These are phyloP conservation scores for Caiman crocodilus DNA, from an alignment of 2,797 vertebrate species.

Conservation along the genomic window DNA sequence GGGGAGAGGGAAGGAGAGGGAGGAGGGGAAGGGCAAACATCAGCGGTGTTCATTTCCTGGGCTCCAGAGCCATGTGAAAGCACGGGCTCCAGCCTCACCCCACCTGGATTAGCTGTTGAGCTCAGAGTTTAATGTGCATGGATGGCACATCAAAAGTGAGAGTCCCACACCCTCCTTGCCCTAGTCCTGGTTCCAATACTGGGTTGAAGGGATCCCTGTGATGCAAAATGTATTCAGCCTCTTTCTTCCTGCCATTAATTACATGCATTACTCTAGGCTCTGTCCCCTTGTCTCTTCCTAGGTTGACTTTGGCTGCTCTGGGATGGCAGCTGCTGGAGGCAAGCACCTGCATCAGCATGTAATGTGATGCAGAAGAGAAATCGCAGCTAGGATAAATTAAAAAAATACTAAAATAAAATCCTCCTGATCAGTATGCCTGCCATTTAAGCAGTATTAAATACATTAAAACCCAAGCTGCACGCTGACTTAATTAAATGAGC, in stretches of 20 bases:
- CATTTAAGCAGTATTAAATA: conserved; percentile 6
- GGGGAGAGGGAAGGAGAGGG: no score
- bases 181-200: no score
- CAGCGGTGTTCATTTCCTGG: no score
- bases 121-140: no score
- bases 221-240: not conserved
- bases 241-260: not conserved
- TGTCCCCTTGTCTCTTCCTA: not conserved
- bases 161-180: no score
- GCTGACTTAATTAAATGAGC: conserved; percentile 66
- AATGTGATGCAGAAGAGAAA: not conserved
- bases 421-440: conserved; percentile 59
- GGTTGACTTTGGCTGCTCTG: not conserved
- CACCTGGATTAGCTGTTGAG: no score
- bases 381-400: not conserved
- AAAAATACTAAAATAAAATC: conserved; percentile 42
- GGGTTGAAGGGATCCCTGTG: not conserved
- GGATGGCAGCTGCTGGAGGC: not conserved
- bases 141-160: no score
- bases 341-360: not conserved
- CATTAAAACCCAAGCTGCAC: conserved; percentile 56
- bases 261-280: not conserved
- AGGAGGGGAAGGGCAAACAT: no score
- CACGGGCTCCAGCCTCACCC: no score
- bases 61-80: no score